Percentiles rank a stretch among this genome's conserved stretches.
phyloP scores from a whole-genome alignment of 2,113 vertebrate genomes.

The Scartelaos histophorus region DNA sequence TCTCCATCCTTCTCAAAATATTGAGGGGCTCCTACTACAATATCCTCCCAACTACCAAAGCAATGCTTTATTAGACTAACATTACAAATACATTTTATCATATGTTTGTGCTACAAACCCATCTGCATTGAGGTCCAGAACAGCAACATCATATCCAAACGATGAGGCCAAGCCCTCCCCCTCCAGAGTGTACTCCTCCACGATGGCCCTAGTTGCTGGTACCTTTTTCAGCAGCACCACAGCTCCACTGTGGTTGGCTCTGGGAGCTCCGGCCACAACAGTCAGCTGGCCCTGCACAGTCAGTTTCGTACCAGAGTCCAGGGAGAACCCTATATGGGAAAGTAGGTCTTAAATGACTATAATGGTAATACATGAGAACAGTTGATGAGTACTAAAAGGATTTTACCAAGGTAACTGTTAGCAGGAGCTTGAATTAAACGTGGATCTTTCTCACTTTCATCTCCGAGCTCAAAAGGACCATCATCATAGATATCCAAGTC shows the following conservation, averaged over 20 bases:
- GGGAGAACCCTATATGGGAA: slow-evolving; percentile 85
- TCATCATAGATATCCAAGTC: slow-evolving; percentile 83
- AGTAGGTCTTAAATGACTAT: not conserved
- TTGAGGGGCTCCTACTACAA: slow-evolving; percentile 94
- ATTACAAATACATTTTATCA: not conserved
- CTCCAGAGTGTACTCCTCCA: slow-evolving; percentile 82
- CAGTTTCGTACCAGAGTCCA: slow-evolving; percentile 88
- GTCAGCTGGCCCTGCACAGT: slow-evolving; percentile 82
- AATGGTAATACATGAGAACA: not conserved
- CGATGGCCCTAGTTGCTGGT: slow-evolving; percentile 47
- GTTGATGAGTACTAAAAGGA: not conserved
- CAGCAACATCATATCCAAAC: slow-evolving; percentile 93
- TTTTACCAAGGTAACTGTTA: slow-evolving; percentile 96
- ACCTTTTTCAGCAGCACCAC: slow-evolving; percentile 88
- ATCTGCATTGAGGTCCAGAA: slow-evolving; percentile 91
- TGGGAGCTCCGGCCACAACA: slow-evolving; percentile 94
- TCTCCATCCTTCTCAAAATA: slow-evolving; percentile 88
- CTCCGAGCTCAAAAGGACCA: slow-evolving; percentile 91
- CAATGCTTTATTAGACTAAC: not conserved
- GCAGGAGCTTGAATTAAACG: slow-evolving; percentile 84
- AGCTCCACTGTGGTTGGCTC: slow-evolving; percentile 91
- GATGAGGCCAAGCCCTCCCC: slow-evolving; percentile 94
- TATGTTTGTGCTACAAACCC: slow-evolving; percentile 75
- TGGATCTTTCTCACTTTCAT: slow-evolving; percentile 77
- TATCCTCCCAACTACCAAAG: slow-evolving; percentile 88